Evolutionary conservation across 2,797 vertebrate genomes (phyloP).

Genomic region (Trachurus trachurus): DNA sequence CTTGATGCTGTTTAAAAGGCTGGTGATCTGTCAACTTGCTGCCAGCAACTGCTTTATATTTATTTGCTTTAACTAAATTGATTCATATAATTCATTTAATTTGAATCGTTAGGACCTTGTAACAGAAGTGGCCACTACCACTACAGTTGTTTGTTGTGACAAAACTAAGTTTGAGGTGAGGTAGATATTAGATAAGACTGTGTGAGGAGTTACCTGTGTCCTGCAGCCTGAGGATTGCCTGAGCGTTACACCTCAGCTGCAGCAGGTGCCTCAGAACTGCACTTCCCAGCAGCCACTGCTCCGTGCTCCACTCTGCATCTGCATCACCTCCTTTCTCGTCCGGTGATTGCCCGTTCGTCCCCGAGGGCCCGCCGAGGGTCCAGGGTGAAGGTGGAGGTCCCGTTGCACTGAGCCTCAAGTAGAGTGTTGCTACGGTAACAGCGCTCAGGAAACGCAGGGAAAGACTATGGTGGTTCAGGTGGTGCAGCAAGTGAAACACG

Average conservation of each 20-base stretch:
- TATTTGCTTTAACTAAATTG: too few relatives aligned
- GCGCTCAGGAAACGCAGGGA: slow-evolving; percentile 88
- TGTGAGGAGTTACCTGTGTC: slow-evolving; percentile 84
- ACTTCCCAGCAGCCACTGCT: slow-evolving; percentile 86
- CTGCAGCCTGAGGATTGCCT: slow-evolving; percentile 88
- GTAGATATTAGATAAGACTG: not conserved
- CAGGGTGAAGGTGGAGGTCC: slow-evolving; percentile 60
- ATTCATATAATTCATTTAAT: too few relatives aligned
- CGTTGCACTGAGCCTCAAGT: slow-evolving; percentile 78
- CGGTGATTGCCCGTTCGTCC: slow-evolving; percentile 22
- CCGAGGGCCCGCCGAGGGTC: slow-evolving; percentile 23
- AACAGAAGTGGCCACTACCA: too few relatives aligned
- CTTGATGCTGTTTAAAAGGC: too few relatives aligned
- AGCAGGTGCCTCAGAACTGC: slow-evolving; percentile 91
- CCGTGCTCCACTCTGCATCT: slow-evolving; percentile 55
- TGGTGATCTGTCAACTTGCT: too few relatives aligned
- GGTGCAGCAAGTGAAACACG: slow-evolving; percentile 90
- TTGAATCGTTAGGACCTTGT: too few relatives aligned
- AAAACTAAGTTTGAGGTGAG: not conserved
- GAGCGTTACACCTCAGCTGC: slow-evolving; percentile 95
- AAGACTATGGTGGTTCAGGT: slow-evolving; percentile 84
- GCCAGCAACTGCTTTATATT: too few relatives aligned
- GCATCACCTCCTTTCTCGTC: slow-evolving; percentile 3
- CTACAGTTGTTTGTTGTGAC: not conserved
- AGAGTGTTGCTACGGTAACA: slow-evolving; percentile 87